Base-by-base conservation (phyloP, 2,797 vertebrate genomes). In the Apogon hyalosoma region DNA sequence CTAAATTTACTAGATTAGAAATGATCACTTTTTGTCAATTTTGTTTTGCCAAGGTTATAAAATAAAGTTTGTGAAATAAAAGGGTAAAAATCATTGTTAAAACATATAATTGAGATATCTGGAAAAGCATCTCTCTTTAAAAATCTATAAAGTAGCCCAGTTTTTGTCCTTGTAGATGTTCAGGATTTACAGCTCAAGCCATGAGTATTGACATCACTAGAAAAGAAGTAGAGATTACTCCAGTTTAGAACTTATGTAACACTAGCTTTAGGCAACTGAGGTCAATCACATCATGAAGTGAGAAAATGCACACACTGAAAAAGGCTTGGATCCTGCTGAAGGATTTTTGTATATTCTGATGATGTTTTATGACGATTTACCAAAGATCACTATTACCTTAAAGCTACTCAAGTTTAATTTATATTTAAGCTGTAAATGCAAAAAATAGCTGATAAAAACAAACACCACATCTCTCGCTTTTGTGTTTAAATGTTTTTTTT, bases 401-500 rank as follows among this genome's bases (percentile, higher is more conserved):
- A n/a, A n/a, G n/a, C n/a, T n/a, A n/a, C n/a, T n/a, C n/a, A n/a
- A n/a, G n/a, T n/a, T n/a, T n/a, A n/a, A n/a, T 36, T 31, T 4
- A 16, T 36, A 16, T 14, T 46, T 7, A 45, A 43, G 39, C 38
- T 58, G 51, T 11, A 39, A 43, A 45, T 15, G 7, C 4, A 47
- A 3, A n/a, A 52, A 3, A 8, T 10, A 6, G 3, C 16, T 16
- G 1, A 53, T 60, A 57, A 14, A 53, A 57, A 75, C 10, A 0
- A n/a, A 59, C 3, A 11, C 1, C 33, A 28, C 39, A 14, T 7
- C 1, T 63, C 12, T 73, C 10, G 21, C 1, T n/a, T 82, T 58
- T 75, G 57, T 86, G 71, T 77, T 73, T 45, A 80, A 85, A 84
- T 70, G 54, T 7, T 33, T 33, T 43, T 42, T n/a, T 87, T 86